A percentile compares a stretch with the other conserved stretches of the same genome.
These are phyloP conservation scores for Botia almorhae DNA, from an alignment of 2,797 vertebrate species.

Conservation along the genomic window DNA sequence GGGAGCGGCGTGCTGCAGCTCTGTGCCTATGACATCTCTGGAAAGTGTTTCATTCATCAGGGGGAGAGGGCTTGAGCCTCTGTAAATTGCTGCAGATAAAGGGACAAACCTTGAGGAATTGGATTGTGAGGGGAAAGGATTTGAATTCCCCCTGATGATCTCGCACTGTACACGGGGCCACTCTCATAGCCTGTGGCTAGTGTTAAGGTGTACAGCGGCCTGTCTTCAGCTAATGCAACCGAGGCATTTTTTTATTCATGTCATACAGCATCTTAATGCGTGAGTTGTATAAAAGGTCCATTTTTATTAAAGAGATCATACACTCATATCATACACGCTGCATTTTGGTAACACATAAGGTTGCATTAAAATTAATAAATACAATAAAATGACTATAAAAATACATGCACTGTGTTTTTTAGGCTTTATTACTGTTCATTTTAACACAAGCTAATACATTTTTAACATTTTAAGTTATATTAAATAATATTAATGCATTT, in stretches of 20 bases:
- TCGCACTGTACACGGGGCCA: conserved; percentile 45
- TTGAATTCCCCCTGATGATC: conserved; percentile 63
- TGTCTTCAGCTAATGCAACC: conserved; percentile 29
- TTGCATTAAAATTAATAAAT: not conserved
- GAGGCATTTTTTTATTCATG: conserved; percentile 2
- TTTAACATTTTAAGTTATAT: too few relatives aligned
- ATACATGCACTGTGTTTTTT: not conserved
- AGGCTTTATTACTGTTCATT: not conserved
- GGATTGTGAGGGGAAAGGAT: conserved; percentile 65
- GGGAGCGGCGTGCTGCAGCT: conserved; percentile 52
- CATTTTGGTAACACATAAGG: not conserved
- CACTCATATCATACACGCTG: too few relatives aligned
- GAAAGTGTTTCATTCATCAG: conserved; percentile 70
- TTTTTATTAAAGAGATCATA: not conserved
- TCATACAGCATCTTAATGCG: not conserved
- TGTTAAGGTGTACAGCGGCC: conserved; percentile 46
- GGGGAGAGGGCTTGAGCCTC: conserved; percentile 62
- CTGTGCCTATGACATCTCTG: conserved; percentile 62
- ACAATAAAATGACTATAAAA: not conserved
- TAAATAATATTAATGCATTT: too few relatives aligned
- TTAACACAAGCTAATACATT: too few relatives aligned
- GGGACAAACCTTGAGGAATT: conserved; percentile 64
- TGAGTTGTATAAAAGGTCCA: not conserved
- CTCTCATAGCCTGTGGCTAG: conserved; percentile 52
- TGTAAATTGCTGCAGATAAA: conserved; percentile 65